phyloP scores from a whole-genome alignment of 2,888 invertebrate genomes.

The Iselma pallidipennis region DNA sequence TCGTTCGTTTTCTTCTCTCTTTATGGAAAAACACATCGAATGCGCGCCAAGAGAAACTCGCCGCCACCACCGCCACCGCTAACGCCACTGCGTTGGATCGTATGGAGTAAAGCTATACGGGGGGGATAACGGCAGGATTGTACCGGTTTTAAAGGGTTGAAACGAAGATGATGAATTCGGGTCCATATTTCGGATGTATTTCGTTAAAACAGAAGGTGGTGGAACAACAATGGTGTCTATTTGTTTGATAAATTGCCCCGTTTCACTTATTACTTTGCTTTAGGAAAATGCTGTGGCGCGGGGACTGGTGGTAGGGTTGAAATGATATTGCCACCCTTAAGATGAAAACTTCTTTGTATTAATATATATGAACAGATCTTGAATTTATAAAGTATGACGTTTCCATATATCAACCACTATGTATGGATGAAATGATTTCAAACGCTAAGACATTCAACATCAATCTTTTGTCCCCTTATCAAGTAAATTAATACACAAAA shows the following conservation, averaged over 20 bases:
- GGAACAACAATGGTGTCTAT: slow-evolving; percentile 54
- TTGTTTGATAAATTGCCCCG: slow-evolving; percentile 56
- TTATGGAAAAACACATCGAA: slow-evolving; percentile 22
- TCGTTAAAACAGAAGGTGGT: slow-evolving; percentile 46
- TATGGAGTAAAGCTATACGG: no score
- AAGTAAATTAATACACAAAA: no score
- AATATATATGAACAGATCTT: slow-evolving; percentile 19
- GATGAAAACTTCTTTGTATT: slow-evolving; percentile 27
- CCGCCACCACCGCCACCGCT: neutral
- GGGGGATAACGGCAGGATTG: slow-evolving; percentile 28
- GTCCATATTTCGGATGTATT: slow-evolving; percentile 52
- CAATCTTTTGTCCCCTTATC: neutral
- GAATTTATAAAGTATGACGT: slow-evolving; percentile 23
- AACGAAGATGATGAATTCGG: slow-evolving; percentile 54
- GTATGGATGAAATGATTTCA: neutral
- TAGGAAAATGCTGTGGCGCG: neutral
- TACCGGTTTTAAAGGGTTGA: slow-evolving; percentile 42
- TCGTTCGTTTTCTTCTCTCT: slow-evolving; percentile 1
- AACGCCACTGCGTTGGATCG: slow-evolving; percentile 30
- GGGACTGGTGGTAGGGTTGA: neutral
- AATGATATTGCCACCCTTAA: slow-evolving; percentile 17
- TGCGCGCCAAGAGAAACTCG: neutral
- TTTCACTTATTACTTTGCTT: slow-evolving; percentile 51
- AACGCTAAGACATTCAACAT: neutral
- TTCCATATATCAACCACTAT: slow-evolving; percentile 14